Conservation (phyloP, 2,888 invertebrate genomes). For the Carterocephalus palaemon region DNA sequence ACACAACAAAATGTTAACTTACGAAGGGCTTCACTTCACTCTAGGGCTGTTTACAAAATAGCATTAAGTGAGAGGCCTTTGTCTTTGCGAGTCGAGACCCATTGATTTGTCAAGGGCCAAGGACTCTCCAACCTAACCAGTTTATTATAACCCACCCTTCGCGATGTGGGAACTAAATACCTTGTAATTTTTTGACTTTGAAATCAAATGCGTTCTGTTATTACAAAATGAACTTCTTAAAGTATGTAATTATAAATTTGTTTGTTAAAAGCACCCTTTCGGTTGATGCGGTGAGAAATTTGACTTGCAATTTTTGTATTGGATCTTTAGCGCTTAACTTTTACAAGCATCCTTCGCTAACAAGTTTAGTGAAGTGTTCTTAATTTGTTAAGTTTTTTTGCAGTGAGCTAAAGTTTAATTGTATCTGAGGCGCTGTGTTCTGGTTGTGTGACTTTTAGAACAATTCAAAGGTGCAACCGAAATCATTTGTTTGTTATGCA, state of each 20-base stretch:
- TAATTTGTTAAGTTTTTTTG: too few relatives aligned
- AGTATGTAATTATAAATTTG: slow-evolving; percentile 7
- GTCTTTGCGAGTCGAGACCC: slow-evolving; percentile 47
- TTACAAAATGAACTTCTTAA: slow-evolving; percentile 15
- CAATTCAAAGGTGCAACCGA: too few relatives aligned
- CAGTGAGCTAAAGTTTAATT: too few relatives aligned
- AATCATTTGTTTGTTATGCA: too few relatives aligned
- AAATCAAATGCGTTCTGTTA: slow-evolving; percentile 25
- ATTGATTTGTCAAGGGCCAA: slow-evolving; percentile 53
- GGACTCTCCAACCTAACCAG: slow-evolving; percentile 19
- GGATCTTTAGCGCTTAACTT: neutral
- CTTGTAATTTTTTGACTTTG: slow-evolving; percentile 35
- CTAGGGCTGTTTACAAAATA: slow-evolving; percentile 72
- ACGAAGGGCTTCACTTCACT: slow-evolving; percentile 44
- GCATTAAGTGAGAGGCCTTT: slow-evolving; percentile 60
- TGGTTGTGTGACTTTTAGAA: too few relatives aligned
- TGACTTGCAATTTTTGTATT: neutral
- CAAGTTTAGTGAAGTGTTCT: too few relatives aligned
- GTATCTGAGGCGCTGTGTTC: too few relatives aligned
- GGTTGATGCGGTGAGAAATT: slow-evolving; percentile 17
- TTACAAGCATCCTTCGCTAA: too few relatives aligned
- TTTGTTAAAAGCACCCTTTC: slow-evolving; percentile 5
- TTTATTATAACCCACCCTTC: slow-evolving; percentile 17
- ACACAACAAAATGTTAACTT: slow-evolving; percentile 49
- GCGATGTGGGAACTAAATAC: slow-evolving; percentile 32